Evolutionary conservation across 2,113 vertebrate species (phyloP).

Genomic region (Pardalotus punctatus): DNA sequence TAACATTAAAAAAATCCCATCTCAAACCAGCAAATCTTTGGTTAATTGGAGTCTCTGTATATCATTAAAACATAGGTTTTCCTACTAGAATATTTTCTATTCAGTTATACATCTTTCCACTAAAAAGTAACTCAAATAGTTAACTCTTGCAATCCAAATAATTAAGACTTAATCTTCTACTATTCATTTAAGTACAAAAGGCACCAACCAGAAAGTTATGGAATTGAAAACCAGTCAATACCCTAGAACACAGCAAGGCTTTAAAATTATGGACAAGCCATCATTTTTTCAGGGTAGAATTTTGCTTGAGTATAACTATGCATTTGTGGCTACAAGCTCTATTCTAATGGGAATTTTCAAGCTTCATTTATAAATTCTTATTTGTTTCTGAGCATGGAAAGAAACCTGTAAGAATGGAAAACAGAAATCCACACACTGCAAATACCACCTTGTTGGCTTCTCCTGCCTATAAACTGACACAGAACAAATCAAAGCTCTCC

Average conservation of each 20-base stretch:
- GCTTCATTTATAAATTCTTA: neutral
- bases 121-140: neutral
- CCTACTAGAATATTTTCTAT: neutral
- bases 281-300: neutral
- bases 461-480: neutral
- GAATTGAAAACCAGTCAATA: neutral
- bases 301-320: neutral
- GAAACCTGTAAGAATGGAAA: neutral
- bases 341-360: neutral
- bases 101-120: neutral
- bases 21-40: neutral
- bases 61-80: neutral
- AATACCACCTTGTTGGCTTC: neutral
- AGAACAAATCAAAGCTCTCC: neutral
- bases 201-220: neutral
- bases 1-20: neutral
- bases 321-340: neutral
- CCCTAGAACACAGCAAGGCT: neutral
- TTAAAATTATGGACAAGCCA: neutral
- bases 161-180: neutral
- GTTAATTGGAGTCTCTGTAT: neutral
- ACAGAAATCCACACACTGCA: neutral
- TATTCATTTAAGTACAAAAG: neutral
- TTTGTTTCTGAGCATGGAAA: neutral
- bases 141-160: neutral